Percentiles rank a stretch among this genome's conserved stretches.
phyloP scores from a whole-genome alignment of 2,888 invertebrate species.

The Desoria tigrina region DNA sequence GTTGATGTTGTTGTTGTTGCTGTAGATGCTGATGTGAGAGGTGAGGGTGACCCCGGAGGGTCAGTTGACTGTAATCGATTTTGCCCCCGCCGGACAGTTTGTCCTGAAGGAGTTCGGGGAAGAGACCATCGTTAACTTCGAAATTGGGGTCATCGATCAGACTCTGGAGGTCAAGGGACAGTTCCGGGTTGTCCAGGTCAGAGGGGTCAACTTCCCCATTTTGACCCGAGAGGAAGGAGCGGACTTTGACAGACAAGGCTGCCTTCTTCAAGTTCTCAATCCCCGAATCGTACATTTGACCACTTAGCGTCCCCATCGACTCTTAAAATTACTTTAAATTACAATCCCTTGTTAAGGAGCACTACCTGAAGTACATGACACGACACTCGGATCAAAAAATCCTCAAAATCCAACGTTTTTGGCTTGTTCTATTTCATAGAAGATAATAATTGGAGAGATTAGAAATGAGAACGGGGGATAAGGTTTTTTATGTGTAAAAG shows the following conservation, averaged over 20 bases:
- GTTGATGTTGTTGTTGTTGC: slow-evolving; percentile 4
- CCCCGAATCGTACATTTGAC: slow-evolving; percentile 78
- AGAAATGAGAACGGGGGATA: too few species aligned
- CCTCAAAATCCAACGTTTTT: too few species aligned
- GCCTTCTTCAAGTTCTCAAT: slow-evolving; percentile 65
- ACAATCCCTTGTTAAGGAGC: too few species aligned
- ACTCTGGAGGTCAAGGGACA: slow-evolving; percentile 86
- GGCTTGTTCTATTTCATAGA: too few species aligned
- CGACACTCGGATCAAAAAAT: too few species aligned
- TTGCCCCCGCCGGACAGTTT: slow-evolving; percentile 46
- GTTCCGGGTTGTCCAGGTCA: slow-evolving; percentile 88
- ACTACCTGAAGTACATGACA: too few species aligned
- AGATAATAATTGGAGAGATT: too few species aligned
- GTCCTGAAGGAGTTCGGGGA: slow-evolving; percentile 75
- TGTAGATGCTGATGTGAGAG: background rate
- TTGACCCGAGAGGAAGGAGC: slow-evolving; percentile 51
- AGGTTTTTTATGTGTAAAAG: too few species aligned
- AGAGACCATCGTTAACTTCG: slow-evolving; percentile 71
- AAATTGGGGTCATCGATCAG: slow-evolving; percentile 88
- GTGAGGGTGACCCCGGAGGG: slow-evolving; percentile 35
- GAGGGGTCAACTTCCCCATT: slow-evolving; percentile 69
- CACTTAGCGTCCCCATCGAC: slow-evolving; percentile 55
- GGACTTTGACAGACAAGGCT: slow-evolving; percentile 55
- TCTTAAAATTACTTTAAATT: background rate
- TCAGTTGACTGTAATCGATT: slow-evolving; percentile 25